Evolutionary conservation across 2,888 invertebrate species (phyloP).

Genomic region (Fragum sueziense): DNA sequence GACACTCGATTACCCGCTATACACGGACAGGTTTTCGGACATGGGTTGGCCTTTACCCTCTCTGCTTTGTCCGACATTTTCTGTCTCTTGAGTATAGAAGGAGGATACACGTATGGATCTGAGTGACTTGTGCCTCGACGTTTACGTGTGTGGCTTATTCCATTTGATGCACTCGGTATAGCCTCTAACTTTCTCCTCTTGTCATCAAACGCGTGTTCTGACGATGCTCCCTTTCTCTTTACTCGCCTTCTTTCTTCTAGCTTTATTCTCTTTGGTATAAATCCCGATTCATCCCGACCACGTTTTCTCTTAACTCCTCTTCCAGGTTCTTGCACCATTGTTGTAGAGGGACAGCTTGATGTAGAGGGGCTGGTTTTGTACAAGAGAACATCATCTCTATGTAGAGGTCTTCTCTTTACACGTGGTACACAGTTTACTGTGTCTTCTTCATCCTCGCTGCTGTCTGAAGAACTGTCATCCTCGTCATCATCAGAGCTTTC

Average conservation of each 20-base stretch:
- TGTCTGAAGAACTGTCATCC: background rate
- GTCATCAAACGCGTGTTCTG: background rate
- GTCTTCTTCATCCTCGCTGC: too few relatives aligned
- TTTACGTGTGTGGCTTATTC: background rate
- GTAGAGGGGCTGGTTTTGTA: background rate
- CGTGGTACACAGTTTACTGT: too few relatives aligned
- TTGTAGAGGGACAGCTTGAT: background rate
- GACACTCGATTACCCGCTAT: background rate
- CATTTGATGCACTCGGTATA: background rate
- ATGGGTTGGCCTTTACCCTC: background rate
- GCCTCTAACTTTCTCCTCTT: background rate
- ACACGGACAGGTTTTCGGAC: background rate
- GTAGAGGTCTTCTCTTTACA: background rate
- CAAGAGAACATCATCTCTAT: background rate
- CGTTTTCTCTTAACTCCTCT: background rate
- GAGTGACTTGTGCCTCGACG: background rate
- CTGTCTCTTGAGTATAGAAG: background rate
- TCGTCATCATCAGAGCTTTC: too few relatives aligned
- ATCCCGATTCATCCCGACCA: background rate
- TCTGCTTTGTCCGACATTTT: background rate
- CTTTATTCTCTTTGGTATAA: background rate
- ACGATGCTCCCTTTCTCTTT: too few relatives aligned
- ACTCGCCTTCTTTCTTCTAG: background rate
- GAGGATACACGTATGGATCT: background rate
- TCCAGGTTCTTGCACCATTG: background rate